phyloP scores from a whole-genome alignment of 1,140 invertebrate species.

The Drosophila lacertosa region DNA sequence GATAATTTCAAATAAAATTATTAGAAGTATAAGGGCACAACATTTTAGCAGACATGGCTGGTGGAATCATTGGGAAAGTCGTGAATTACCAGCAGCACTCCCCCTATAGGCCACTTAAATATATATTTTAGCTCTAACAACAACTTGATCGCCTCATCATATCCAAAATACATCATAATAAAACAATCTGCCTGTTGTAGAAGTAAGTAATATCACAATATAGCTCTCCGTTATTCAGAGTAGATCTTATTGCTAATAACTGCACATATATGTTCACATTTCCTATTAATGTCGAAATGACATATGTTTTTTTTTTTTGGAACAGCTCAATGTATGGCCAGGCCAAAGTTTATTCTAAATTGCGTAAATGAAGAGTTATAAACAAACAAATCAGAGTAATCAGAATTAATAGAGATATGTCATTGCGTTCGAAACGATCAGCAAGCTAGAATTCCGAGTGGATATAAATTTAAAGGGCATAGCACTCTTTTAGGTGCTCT shows the following conservation, averaged over 20 bases:
- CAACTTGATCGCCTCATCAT: not conserved
- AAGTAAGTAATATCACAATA: no score
- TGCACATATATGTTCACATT: no score
- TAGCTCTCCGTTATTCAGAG: no score
- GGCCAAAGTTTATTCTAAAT: conserved; percentile 25
- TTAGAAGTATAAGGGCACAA: conserved; percentile 65
- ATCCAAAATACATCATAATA: not conserved
- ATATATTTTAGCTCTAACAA: not conserved
- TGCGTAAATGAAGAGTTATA: conserved; percentile 63
- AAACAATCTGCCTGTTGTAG: no score
- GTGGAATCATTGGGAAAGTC: not conserved
- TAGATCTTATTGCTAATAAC: no score
- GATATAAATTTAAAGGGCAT: not conserved
- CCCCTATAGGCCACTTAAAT: not conserved
- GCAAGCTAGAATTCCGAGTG: conserved; percentile 20
- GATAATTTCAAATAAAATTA: conserved; percentile 70
- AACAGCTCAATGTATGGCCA: no score
- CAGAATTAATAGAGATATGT: conserved; percentile 5
- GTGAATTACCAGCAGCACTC: conserved; percentile 14
- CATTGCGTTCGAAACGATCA: not conserved
- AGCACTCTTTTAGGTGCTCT: conserved; percentile 65
- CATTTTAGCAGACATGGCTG: conserved; percentile 16
- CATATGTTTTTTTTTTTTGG: no score
- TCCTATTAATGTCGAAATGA: no score
- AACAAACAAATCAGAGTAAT: conserved; percentile 33